A percentile compares a stretch with the other conserved stretches of the same genome.
phyloP scores from a whole-genome alignment of 2,888 invertebrate genomes.

The Arctia plantaginis region DNA sequence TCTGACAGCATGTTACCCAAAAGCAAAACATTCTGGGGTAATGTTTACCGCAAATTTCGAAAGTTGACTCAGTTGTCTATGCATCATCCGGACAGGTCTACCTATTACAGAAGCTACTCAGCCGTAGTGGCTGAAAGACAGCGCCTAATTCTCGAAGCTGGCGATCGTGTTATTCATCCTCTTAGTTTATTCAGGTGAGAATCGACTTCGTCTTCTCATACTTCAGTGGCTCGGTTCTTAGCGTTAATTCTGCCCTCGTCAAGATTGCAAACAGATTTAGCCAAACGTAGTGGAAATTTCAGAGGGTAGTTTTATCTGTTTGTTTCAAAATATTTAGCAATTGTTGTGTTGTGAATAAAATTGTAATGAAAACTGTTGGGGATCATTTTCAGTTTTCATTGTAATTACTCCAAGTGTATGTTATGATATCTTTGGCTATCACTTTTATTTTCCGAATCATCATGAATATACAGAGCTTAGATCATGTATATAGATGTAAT shows the following conservation, averaged over 20 bases:
- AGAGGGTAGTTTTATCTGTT: neutral
- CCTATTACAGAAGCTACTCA: conserved; percentile 64
- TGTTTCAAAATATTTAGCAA: too few relatives aligned
- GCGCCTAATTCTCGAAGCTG: conserved; percentile 57
- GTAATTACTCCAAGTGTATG: too few relatives aligned
- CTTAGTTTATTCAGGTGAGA: conserved; percentile 66
- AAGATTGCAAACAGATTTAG: neutral
- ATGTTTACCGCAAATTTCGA: conserved; percentile 37
- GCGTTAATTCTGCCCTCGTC: neutral
- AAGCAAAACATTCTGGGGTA: conserved; percentile 22
- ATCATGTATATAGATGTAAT: too few relatives aligned
- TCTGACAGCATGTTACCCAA: conserved; percentile 63
- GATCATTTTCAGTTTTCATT: too few relatives aligned
- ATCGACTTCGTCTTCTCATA: neutral
- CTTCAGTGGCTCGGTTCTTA: neutral
- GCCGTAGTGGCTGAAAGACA: conserved; percentile 66
- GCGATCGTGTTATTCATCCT: conserved; percentile 63
- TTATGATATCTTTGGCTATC: too few relatives aligned
- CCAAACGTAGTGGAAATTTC: too few relatives aligned
- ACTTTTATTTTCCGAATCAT: too few relatives aligned
- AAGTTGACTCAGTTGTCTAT: conserved; percentile 59
- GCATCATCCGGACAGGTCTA: conserved; percentile 63
- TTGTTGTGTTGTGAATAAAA: too few relatives aligned
- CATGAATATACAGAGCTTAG: too few relatives aligned
- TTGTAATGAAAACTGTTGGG: too few relatives aligned